Conservation (phyloP, 2,797 vertebrate species). For the Heliangelus exortis region DNA sequence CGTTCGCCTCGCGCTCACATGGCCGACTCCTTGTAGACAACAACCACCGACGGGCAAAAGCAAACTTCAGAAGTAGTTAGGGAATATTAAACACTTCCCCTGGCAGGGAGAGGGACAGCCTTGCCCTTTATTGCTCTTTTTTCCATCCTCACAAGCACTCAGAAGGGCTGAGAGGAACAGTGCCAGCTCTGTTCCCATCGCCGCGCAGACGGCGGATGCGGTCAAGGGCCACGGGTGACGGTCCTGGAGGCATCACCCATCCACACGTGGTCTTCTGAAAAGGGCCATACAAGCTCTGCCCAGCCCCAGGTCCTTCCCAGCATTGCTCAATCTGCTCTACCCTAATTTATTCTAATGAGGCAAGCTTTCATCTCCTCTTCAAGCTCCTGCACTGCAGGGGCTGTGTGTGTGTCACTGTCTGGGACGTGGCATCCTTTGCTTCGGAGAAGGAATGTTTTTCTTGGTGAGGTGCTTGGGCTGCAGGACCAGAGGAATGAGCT, state of each 20-base stretch:
- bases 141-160: background rate
- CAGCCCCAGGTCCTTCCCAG: background rate
- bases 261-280: background rate
- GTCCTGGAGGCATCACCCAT: background rate
- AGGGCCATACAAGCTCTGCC: background rate
- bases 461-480: background rate
- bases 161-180: background rate
- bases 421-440: background rate
- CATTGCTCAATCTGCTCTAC: background rate
- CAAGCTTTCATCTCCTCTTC: background rate
- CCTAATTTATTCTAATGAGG: conserved; percentile 6
- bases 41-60: accelerated
- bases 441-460: background rate
- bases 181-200: conserved; percentile 4
- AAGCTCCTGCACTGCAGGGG: background rate
- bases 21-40: accelerated
- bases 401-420: background rate
- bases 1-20: accelerated
- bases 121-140: background rate
- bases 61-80: accelerated
- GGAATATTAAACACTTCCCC: background rate
- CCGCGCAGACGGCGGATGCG: background rate
- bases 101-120: background rate
- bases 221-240: background rate
- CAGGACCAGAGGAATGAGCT: background rate